Conservation (phyloP, 2,113 vertebrate genomes). For the Malurus elegans region DNA sequence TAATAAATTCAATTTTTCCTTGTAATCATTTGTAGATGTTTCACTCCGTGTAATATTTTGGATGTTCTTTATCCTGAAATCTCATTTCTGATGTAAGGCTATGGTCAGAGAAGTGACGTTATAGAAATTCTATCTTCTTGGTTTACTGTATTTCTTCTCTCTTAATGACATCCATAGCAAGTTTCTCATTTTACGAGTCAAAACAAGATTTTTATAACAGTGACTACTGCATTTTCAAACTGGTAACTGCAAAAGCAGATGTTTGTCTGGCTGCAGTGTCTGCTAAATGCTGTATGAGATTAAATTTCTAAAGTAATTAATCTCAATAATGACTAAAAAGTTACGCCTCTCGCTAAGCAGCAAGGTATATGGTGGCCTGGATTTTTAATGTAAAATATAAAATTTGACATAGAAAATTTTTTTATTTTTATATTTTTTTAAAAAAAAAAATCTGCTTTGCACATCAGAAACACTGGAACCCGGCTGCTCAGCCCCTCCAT, state of each 20-base stretch:
- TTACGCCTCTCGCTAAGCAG: neutral
- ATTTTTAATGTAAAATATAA: neutral
- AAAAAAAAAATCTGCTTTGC: neutral
- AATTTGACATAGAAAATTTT: too few species aligned
- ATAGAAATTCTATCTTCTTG: neutral
- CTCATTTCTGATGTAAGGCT: constrained; percentile 12
- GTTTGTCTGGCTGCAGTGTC: neutral
- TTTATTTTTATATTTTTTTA: too few species aligned
- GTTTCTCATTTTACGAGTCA: neutral
- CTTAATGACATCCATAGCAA: neutral
- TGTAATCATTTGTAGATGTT: constrained; percentile 44
- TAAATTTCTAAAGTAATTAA: neutral
- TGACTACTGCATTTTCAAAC: neutral
- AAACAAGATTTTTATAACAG: constrained; percentile 18
- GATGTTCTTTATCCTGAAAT: neutral
- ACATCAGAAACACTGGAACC: neutral
- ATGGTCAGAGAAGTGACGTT: neutral
- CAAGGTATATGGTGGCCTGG: neutral
- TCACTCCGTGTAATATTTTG: neutral
- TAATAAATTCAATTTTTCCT: constrained; percentile 45
- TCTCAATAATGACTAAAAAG: neutral
- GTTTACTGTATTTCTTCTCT: neutral
- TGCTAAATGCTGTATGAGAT: neutral
- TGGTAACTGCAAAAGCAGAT: neutral
- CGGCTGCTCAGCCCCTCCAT: neutral